Evolutionary conservation across 2,113 vertebrate species (phyloP).

Genomic region (Eonycteris spelaea): DNA sequence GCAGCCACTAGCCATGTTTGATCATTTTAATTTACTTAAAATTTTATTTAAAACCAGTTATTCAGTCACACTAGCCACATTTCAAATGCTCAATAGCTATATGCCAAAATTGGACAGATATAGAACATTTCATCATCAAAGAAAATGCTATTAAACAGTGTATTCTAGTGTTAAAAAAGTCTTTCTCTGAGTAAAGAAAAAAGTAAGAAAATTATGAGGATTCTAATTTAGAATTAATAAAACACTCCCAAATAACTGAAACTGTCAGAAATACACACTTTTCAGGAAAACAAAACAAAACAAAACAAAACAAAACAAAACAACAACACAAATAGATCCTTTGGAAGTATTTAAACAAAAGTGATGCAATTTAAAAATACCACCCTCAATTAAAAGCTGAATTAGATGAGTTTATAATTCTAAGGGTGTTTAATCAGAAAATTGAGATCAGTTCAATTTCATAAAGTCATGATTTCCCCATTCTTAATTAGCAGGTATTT

Average conservation of each 20-base stretch:
- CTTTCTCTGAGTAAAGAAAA: background rate
- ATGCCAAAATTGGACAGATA: background rate
- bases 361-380: background rate
- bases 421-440: constrained; percentile 25
- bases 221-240: background rate
- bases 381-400: background rate
- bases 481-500: background rate
- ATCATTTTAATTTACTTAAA: background rate
- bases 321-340: background rate
- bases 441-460: constrained; percentile 13
- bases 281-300: background rate
- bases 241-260: background rate
- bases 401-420: constrained; percentile 16
- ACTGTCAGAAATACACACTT: background rate
- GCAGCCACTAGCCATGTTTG: background rate
- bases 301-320: background rate
- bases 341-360: background rate
- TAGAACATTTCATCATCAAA: background rate
- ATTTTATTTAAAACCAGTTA: background rate
- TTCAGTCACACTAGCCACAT: background rate
- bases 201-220: background rate
- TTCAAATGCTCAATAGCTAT: background rate
- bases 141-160: background rate
- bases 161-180: background rate
- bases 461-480: background rate